These are phyloP conservation scores for Ornithoptera alexandrae DNA, from an alignment of 2,888 invertebrate species.

Conservation along the genomic window DNA sequence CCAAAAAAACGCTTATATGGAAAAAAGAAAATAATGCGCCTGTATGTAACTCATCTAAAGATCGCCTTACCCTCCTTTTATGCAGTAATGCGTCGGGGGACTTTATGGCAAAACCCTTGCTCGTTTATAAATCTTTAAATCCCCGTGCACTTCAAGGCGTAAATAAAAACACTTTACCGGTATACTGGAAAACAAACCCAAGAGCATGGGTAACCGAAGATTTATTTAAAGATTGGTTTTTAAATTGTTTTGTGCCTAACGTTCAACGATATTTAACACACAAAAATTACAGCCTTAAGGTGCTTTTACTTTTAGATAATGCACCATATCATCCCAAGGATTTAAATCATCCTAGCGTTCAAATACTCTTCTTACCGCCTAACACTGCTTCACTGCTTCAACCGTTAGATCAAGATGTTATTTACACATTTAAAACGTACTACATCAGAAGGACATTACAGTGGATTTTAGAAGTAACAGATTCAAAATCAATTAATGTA, in stretches of 20 bases:
- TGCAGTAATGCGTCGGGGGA: conserved; percentile 7
- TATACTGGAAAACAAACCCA: conserved; percentile 3
- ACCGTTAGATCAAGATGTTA: conserved; percentile 14
- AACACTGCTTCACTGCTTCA: conserved; percentile 7
- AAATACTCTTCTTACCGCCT: conserved; percentile 1
- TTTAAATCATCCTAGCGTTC: neutral
- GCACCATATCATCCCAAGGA: conserved; percentile 1
- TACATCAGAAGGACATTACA: conserved; percentile 6
- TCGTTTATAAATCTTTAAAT: conserved; percentile 1
- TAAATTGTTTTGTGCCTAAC: conserved; percentile 5
- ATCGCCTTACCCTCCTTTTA: neutral
- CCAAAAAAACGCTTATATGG: too few relatives aligned
- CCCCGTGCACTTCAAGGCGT: neutral
- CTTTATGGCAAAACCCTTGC: conserved; percentile 6
- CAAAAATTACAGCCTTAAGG: conserved; percentile 3
- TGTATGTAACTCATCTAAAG: neutral
- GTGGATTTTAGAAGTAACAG: neutral
- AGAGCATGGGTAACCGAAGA: conserved; percentile 1
- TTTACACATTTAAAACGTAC: conserved; percentile 7
- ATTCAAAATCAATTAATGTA: conserved; percentile 1
- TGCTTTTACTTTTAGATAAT: conserved; percentile 4
- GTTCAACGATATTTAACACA: neutral
- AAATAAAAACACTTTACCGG: conserved; percentile 5
- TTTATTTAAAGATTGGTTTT: conserved; percentile 3
- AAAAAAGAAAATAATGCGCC: neutral